Evolutionary conservation across 1,140 invertebrate species (phyloP).

Genomic region (Drosophila obscura): DNA sequence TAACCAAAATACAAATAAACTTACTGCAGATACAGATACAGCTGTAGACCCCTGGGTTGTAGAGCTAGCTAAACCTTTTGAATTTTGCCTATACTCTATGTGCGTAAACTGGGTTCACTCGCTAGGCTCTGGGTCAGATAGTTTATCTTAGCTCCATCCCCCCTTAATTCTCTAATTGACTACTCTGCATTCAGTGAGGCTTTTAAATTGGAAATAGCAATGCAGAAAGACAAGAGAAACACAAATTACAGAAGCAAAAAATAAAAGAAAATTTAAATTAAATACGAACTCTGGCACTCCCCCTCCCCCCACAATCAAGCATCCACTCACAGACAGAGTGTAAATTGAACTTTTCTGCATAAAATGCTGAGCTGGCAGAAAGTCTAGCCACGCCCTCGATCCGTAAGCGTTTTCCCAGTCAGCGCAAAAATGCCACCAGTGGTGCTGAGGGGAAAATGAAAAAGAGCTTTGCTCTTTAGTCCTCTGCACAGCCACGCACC

Average conservation of each 20-base stretch:
- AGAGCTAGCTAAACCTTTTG: conserved; percentile 9
- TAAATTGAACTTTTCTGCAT: conserved; percentile 53
- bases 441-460: conserved; percentile 3
- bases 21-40: neutral
- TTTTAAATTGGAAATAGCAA: neutral
- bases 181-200: neutral
- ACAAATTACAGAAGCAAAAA: neutral
- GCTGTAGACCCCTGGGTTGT: neutral
- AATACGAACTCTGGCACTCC: neutral
- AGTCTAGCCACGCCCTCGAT: conserved; percentile 30
- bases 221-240: neutral
- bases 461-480: conserved; percentile 13
- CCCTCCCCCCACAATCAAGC: neutral
- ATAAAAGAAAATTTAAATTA: conserved; percentile 28
- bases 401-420: conserved; percentile 1
- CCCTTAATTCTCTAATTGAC: too few relatives aligned
- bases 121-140: too few relatives aligned
- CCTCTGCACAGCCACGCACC: conserved; percentile 34
- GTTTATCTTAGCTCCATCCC: too few relatives aligned
- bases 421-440: neutral
- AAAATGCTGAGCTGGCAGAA: conserved; percentile 52
- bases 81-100: conserved; percentile 14
- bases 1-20: conserved; percentile 2
- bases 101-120: neutral
- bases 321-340: conserved; percentile 29